phyloP scores from a whole-genome alignment of 2,113 vertebrate species.

The Symphodus melops region DNA sequence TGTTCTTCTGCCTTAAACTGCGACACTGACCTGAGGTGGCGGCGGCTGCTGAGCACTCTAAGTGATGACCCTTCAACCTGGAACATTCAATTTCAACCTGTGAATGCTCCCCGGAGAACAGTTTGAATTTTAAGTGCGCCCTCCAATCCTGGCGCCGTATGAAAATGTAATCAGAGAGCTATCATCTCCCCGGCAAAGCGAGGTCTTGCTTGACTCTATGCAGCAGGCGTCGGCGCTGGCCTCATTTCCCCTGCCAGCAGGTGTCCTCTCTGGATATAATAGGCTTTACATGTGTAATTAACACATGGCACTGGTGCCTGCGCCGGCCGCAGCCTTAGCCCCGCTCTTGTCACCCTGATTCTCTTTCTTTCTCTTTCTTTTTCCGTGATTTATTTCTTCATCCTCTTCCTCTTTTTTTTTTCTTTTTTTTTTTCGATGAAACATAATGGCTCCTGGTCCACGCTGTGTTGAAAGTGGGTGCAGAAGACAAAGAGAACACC shows the following conservation, averaged over 20 bases:
- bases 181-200: constrained; percentile 82
- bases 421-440: too few relatives aligned
- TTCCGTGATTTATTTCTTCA: constrained; percentile 39
- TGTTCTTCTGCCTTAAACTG: constrained; percentile 49
- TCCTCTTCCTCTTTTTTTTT: constrained; percentile 52
- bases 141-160: constrained; percentile 71
- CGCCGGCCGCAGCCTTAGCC: constrained; percentile 46
- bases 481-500: constrained; percentile 77
- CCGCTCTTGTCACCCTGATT: constrained; percentile 58
- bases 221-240: constrained; percentile 83
- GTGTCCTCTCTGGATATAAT: constrained; percentile 94
- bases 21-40: constrained; percentile 51
- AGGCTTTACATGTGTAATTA: constrained; percentile 95
- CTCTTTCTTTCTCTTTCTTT: constrained; percentile 26
- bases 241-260: constrained; percentile 96
- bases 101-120: constrained; percentile 81
- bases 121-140: constrained; percentile 88
- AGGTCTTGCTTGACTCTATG: constrained; percentile 83
- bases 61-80: constrained; percentile 80
- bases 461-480: constrained; percentile 76
- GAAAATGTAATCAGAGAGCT: constrained; percentile 86
- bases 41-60: constrained; percentile 73
- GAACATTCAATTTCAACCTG: constrained; percentile 82
- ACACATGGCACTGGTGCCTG: constrained; percentile 88
- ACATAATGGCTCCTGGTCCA: constrained; percentile 54